Conservation (phyloP, 2,113 vertebrate genomes). For the Sinocyclocheilus maitianheensis region DNA sequence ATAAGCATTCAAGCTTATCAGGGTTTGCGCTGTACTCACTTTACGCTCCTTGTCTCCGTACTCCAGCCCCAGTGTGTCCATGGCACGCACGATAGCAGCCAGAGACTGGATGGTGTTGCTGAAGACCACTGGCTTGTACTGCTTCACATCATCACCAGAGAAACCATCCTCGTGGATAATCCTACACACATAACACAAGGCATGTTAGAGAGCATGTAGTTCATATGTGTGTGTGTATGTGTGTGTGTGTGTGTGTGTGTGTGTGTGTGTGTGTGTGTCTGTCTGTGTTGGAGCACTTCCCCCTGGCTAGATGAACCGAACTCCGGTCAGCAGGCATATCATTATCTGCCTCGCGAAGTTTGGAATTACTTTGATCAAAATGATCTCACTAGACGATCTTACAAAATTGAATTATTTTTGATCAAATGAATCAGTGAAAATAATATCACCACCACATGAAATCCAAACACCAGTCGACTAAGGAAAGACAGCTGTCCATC, state of each 20-base stretch:
- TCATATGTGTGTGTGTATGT: background rate
- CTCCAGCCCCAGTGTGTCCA: constrained; percentile 97
- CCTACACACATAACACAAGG: constrained; percentile 69
- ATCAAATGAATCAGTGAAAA: too few relatives aligned
- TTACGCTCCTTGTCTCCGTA: constrained; percentile 98
- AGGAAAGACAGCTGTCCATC: too few relatives aligned
- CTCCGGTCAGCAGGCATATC: background rate
- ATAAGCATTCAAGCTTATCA: background rate
- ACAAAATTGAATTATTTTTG: too few relatives aligned
- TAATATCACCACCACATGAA: too few relatives aligned
- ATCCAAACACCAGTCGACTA: too few relatives aligned
- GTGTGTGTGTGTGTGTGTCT: background rate
- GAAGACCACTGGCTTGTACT: constrained; percentile 99
- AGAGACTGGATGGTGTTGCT: constrained; percentile 99
- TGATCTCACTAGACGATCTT: too few relatives aligned
- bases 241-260: background rate
- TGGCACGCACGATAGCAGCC: constrained; percentile 97
- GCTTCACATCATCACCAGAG: constrained; percentile 98
- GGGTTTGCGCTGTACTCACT: constrained; percentile 77
- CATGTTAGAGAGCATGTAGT: background rate
- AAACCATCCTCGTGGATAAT: constrained; percentile 99
- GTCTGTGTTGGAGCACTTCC: background rate
- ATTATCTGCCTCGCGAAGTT: too few relatives aligned
- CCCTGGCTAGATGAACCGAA: background rate
- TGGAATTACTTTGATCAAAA: too few relatives aligned